These are phyloP conservation scores for Chrysogorgia sp. DNA, from an alignment of 92 coral and sea anemone genomes.

Conservation along the genomic window DNA sequence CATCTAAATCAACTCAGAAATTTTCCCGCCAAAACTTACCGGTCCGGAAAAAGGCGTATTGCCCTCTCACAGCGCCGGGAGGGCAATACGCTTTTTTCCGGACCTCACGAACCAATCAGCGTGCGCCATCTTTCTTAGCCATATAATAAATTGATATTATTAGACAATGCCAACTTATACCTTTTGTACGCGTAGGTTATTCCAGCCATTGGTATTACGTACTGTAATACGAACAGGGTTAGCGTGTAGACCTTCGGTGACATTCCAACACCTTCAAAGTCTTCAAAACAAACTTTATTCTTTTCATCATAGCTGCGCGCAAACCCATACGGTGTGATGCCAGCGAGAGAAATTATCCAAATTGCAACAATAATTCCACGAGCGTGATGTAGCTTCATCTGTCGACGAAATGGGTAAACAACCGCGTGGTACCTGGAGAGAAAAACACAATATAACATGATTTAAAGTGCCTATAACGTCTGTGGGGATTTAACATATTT, in stretches of 20 bases:
- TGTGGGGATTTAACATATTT: no score
- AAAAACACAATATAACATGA: background rate
- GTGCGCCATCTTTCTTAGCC: no score
- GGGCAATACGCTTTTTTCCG: no score
- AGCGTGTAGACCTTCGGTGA: slow-evolving; percentile 79
- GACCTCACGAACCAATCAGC: no score
- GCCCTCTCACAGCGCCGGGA: no score
- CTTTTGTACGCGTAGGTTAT: slow-evolving; percentile 76
- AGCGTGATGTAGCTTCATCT: slow-evolving; percentile 80
- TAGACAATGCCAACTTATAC: slow-evolving; percentile 42
- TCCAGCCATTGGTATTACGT: slow-evolving; percentile 90
- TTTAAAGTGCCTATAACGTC: no score
- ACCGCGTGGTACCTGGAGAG: slow-evolving; percentile 83
- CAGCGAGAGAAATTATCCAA: slow-evolving; percentile 82
- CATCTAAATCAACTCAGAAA: no score
- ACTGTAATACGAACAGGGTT: slow-evolving; percentile 81
- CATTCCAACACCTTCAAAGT: slow-evolving; percentile 76
- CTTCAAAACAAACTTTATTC: slow-evolving; percentile 53
- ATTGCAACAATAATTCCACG: slow-evolving; percentile 75
- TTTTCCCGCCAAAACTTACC: no score
- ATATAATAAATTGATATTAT: no score
- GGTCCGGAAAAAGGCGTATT: no score
- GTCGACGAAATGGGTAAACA: slow-evolving; percentile 88
- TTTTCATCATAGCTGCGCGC: slow-evolving; percentile 60
- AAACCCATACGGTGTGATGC: slow-evolving; percentile 94